phyloP scores from a whole-genome alignment of 2,797 vertebrate species.

The Chelmon rostratus region DNA sequence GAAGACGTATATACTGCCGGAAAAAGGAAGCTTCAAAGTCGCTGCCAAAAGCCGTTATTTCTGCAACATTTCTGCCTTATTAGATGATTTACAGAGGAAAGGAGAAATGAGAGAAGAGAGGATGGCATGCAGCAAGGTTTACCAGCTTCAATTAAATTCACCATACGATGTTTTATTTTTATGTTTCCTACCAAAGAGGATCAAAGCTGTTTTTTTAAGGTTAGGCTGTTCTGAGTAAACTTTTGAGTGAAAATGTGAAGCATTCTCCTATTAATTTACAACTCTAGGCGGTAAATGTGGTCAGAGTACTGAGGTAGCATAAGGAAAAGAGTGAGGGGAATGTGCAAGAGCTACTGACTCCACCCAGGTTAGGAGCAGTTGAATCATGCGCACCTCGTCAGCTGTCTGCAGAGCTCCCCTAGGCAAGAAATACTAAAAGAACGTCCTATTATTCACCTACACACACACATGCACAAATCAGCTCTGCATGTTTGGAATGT shows the following conservation, averaged over 20 bases:
- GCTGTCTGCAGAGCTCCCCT: slow-evolving; percentile 30
- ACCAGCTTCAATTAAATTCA: slow-evolving; percentile 24
- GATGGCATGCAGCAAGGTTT: slow-evolving; percentile 19
- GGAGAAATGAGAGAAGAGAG: slow-evolving; percentile 20
- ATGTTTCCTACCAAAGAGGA: slow-evolving; percentile 6
- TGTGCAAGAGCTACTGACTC: slow-evolving; percentile 32
- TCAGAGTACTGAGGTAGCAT: slow-evolving; percentile 29
- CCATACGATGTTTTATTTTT: slow-evolving; percentile 16
- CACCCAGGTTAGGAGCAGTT: slow-evolving; percentile 19
- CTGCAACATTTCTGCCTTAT: slow-evolving; percentile 13
- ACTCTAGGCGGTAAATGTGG: slow-evolving; percentile 20
- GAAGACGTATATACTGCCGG: slow-evolving; percentile 28
- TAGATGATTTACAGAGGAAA: slow-evolving; percentile 32
- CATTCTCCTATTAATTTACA: slow-evolving; percentile 9
- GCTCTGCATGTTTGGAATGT: slow-evolving; percentile 27
- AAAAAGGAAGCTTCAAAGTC: slow-evolving; percentile 33
- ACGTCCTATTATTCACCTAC: slow-evolving; percentile 10
- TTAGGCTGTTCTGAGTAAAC: neutral
- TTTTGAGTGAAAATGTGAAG: slow-evolving; percentile 22
- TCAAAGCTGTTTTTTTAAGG: slow-evolving; percentile 19
- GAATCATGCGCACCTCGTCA: slow-evolving; percentile 59
- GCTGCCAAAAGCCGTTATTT: slow-evolving; percentile 34
- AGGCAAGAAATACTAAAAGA: neutral
- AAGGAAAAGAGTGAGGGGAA: slow-evolving; percentile 23
- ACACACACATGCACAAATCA: slow-evolving; percentile 17